These are phyloP conservation scores for Hyposmocoma kahamanoa DNA, from an alignment of 1,140 invertebrate genomes.

Conservation along the genomic window DNA sequence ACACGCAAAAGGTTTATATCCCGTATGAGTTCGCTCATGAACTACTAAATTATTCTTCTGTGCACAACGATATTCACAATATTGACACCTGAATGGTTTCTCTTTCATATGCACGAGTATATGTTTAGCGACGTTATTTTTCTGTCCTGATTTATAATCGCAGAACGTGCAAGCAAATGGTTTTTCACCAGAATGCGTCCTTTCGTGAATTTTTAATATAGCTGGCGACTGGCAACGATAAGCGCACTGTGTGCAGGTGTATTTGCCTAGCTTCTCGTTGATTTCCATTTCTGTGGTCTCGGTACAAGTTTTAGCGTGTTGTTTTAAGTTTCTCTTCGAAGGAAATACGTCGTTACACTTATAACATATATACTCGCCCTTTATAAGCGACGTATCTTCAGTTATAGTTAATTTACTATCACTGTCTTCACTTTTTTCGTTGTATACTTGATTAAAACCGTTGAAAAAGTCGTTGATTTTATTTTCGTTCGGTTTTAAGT, in stretches of 20 bases:
- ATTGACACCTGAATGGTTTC: constrained; percentile 82
- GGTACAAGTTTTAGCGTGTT: constrained; percentile 44
- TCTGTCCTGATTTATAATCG: constrained; percentile 83
- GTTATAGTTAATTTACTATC: constrained; percentile 31
- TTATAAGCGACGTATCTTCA: constrained; percentile 45
- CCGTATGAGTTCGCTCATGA: constrained; percentile 77
- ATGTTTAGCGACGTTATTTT: constrained; percentile 84
- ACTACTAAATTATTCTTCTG: constrained; percentile 75
- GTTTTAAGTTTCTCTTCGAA: constrained; percentile 51
- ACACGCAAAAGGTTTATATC: constrained; percentile 77
- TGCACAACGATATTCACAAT: constrained; percentile 81
- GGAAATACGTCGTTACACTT: constrained; percentile 53
- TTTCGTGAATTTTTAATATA: constrained; percentile 81
- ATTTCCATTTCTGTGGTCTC: constrained; percentile 26
- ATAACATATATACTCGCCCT: constrained; percentile 55
- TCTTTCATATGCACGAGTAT: constrained; percentile 84
- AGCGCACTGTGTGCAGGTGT: constrained; percentile 55
- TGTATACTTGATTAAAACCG: background rate
- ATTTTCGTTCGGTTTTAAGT: constrained; percentile 50
- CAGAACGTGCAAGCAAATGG: constrained; percentile 80
- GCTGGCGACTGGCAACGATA: constrained; percentile 68
- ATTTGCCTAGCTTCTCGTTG: constrained; percentile 52
- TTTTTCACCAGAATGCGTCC: constrained; percentile 76
- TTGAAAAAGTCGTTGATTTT: constrained; percentile 30
- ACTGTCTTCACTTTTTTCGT: constrained; percentile 35